A percentile compares a stretch with the other conserved stretches of the same genome.
These are phyloP conservation scores for Thamnophis sirtalis DNA, from an alignment of 2,113 vertebrate species.

Conservation along the genomic window DNA sequence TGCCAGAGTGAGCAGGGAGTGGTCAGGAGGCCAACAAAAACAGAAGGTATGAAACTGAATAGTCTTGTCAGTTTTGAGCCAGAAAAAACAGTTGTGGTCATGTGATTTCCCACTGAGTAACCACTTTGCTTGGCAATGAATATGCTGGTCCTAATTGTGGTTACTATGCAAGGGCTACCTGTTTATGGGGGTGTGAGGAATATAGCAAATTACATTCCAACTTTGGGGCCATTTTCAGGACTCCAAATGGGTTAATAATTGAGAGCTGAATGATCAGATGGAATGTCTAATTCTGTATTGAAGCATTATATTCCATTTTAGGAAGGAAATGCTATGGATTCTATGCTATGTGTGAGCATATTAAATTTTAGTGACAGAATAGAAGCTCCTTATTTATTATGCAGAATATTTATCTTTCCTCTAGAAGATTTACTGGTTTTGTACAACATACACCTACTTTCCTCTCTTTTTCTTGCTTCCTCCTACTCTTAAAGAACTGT, in stretches of 20 bases:
- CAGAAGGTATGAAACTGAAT: background rate
- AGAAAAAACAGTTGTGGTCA: background rate
- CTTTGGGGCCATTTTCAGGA: background rate
- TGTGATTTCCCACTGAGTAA: background rate
- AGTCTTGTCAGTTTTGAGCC: background rate
- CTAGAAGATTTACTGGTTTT: background rate
- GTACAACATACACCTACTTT: background rate
- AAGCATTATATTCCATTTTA: background rate
- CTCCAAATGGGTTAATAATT: background rate
- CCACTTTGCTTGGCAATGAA: background rate
- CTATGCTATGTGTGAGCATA: background rate
- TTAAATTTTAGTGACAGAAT: background rate
- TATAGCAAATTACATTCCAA: background rate
- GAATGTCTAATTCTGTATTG: background rate
- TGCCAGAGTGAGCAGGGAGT: background rate
- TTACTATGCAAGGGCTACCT: background rate
- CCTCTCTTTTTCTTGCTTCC: background rate
- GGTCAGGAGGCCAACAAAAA: background rate
- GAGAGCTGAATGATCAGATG: background rate
- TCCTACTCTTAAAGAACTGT: background rate
- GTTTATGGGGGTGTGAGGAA: background rate
- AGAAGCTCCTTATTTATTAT: background rate
- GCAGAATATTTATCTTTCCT: background rate
- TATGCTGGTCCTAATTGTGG: background rate
- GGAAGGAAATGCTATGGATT: background rate